Percentiles rank a stretch among this genome's conserved stretches.
Evolutionary conservation across 2,888 invertebrate species (phyloP).

Genomic region (Brachynemurus nebulosus): DNA sequence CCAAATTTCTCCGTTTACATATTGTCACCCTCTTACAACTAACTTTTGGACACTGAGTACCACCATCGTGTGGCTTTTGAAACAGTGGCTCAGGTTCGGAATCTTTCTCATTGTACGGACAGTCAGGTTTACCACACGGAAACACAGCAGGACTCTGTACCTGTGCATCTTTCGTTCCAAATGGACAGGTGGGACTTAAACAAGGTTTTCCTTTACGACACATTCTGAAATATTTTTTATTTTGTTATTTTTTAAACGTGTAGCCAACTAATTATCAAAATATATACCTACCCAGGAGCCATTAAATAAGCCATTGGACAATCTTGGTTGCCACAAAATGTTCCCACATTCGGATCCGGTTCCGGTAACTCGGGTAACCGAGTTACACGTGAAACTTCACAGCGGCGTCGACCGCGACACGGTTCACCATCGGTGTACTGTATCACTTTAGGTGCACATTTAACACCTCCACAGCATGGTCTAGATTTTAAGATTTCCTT

Average conservation of each 20-base stretch:
- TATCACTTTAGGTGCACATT: neutral
- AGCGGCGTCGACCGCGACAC: neutral
- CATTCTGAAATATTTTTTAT: neutral
- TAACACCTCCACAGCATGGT: slow-evolving; percentile 1
- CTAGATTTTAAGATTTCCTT: neutral
- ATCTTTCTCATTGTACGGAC: neutral
- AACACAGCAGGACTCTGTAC: neutral
- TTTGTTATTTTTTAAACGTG: neutral
- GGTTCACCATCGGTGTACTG: neutral
- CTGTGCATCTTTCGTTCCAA: neutral
- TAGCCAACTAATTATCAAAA: neutral
- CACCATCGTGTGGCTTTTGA: neutral
- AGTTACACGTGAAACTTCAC: neutral
- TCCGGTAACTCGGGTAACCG: neutral
- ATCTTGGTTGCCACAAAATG: neutral
- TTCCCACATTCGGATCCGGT: neutral
- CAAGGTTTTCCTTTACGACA: slow-evolving; percentile 3
- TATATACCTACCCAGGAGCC: neutral
- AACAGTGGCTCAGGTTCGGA: neutral
- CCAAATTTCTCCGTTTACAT: neutral
- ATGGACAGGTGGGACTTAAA: slow-evolving; percentile 2
- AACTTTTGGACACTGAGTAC: neutral
- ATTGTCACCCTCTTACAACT: neutral
- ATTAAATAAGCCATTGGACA: neutral
- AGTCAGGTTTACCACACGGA: neutral